A percentile compares a stretch with the other conserved stretches of the same genome.
Evolutionary conservation across 2,797 vertebrate genomes (phyloP).

Genomic region (Sebastes alutus): DNA sequence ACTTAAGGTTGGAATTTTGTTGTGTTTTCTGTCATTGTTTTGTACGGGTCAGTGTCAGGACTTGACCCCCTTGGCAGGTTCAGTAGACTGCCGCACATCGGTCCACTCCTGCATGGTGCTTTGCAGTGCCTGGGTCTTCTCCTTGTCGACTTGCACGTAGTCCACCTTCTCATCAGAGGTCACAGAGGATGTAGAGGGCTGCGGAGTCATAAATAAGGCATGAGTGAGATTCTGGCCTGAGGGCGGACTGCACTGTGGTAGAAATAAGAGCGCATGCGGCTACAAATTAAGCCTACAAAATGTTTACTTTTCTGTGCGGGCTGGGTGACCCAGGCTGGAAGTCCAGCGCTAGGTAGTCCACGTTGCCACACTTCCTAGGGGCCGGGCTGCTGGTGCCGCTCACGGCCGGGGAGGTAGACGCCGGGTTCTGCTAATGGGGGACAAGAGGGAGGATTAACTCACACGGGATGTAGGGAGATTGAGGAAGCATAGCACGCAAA

Average conservation of each 20-base stretch:
- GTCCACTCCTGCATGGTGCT: slow-evolving; percentile 99
- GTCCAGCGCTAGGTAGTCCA: slow-evolving; percentile 97
- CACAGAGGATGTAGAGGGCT: slow-evolving; percentile 96
- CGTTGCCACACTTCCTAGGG: slow-evolving; percentile 93
- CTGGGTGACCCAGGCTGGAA: slow-evolving; percentile 95
- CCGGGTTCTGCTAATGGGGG: slow-evolving; percentile 92
- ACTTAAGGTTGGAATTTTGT: slow-evolving; percentile 6
- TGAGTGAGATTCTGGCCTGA: slow-evolving; percentile 5
- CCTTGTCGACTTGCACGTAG: slow-evolving; percentile 98
- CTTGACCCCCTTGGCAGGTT: slow-evolving; percentile 91
- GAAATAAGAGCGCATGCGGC: background rate
- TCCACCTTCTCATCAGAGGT: slow-evolving; percentile 98
- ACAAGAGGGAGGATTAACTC: slow-evolving; percentile 41
- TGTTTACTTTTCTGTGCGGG: slow-evolving; percentile 94
- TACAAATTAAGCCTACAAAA: background rate
- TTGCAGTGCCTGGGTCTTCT: slow-evolving; percentile 97
- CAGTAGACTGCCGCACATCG: slow-evolving; percentile 95
- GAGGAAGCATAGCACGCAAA: slow-evolving; percentile 23
- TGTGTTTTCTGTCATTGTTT: slow-evolving; percentile 7
- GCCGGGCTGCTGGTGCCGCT: slow-evolving; percentile 97
- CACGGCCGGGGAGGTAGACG: slow-evolving; percentile 95
- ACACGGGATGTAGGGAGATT: slow-evolving; percentile 18
- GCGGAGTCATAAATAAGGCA: slow-evolving; percentile 20
- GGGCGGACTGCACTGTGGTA: background rate
- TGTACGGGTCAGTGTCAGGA: slow-evolving; percentile 76